These are phyloP conservation scores for Tangara arthus DNA, from an alignment of 2,797 vertebrate species.

Conservation along the genomic window DNA sequence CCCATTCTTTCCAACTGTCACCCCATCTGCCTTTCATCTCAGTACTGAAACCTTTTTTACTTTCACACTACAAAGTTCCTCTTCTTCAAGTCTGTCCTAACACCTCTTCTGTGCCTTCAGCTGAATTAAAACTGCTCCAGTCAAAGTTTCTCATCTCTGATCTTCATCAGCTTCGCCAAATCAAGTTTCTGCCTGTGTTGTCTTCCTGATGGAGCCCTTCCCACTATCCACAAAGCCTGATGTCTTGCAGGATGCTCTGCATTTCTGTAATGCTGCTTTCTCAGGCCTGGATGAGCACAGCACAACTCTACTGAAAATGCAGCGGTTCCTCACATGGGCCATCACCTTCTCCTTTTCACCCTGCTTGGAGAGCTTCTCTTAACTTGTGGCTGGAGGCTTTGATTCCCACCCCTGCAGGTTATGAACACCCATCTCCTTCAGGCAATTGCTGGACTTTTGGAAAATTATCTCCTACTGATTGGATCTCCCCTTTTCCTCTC, in stretches of 20 bases:
- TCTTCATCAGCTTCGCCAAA: not conserved
- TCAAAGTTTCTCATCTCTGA: not conserved
- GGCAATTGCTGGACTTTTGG: not conserved
- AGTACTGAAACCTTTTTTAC: not conserved
- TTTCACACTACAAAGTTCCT: not conserved
- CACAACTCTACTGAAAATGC: not conserved
- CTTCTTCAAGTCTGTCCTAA: constrained; percentile 18
- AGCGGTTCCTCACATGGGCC: not conserved
- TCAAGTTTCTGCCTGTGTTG: not conserved
- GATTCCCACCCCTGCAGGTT: not conserved
- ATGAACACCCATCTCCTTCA: not conserved
- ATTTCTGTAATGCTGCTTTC: not conserved
- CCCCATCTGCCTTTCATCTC: constrained; percentile 26
- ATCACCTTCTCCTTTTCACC: not conserved
- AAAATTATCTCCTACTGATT: accelerated
- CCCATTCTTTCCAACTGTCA: not conserved
- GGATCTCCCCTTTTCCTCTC: not conserved
- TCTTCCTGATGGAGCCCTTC: not conserved
- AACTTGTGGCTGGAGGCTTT: not conserved
- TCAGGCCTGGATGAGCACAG: not conserved
- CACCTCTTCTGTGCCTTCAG: not conserved
- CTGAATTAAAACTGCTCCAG: not conserved
- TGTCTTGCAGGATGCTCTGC: not conserved
- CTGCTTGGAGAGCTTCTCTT: not conserved
- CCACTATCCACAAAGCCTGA: not conserved